A percentile compares a stretch with the other conserved stretches of the same genome.
phyloP scores from a whole-genome alignment of 92 coral and sea anemone genomes.

The Hydrozoanthus gracilis region DNA sequence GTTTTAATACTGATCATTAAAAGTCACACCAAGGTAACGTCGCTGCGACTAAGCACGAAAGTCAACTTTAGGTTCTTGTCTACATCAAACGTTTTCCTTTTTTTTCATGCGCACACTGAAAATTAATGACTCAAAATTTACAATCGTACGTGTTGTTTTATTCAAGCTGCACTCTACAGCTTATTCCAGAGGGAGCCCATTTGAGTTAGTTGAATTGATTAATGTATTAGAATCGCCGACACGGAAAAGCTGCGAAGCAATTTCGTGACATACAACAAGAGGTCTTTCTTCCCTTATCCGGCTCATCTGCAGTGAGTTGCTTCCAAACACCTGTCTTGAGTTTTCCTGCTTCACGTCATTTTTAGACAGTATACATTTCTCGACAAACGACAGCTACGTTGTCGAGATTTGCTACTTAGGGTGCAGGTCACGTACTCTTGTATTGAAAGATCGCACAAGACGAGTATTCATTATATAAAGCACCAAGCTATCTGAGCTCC shows the following conservation, averaged over 20 bases:
- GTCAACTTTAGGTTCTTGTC: not conserved
- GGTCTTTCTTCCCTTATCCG: not conserved
- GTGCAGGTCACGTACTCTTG: too few relatives aligned
- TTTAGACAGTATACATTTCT: too few relatives aligned
- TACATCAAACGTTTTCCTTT: not conserved
- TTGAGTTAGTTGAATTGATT: not conserved
- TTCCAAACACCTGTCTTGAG: not conserved
- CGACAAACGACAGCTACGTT: too few relatives aligned
- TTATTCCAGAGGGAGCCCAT: slow-evolving; percentile 15
- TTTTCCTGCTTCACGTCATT: too few relatives aligned
- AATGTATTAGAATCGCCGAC: not conserved
- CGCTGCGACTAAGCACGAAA: too few relatives aligned
- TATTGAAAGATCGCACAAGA: too few relatives aligned
- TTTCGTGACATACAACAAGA: not conserved
- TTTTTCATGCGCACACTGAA: not conserved
- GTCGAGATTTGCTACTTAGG: too few relatives aligned
- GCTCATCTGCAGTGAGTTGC: not conserved
- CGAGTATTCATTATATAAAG: too few relatives aligned
- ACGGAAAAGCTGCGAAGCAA: not conserved
- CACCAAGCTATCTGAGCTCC: too few relatives aligned
- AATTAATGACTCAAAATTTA: too few relatives aligned
- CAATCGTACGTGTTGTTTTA: slow-evolving; percentile 13
- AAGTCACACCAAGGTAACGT: too few relatives aligned
- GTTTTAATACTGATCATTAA: too few relatives aligned
- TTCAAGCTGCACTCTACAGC: not conserved